Evolutionary conservation across 2,888 invertebrate species (phyloP).

Genomic region (Bombylius discolor): DNA sequence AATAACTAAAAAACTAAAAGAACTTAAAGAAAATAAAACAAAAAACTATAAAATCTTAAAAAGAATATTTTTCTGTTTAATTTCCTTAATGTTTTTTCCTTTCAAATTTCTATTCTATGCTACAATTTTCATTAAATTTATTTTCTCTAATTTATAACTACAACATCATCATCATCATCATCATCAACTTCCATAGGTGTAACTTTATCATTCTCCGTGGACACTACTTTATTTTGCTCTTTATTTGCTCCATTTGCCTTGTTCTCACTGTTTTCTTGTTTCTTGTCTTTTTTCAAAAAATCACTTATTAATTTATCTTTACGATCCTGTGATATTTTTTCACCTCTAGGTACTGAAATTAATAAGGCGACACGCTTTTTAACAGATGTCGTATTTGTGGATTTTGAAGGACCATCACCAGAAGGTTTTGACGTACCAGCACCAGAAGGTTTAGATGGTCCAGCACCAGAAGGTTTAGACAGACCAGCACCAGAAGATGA

Average conservation of each 20-base stretch:
- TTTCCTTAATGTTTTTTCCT: too few relatives aligned
- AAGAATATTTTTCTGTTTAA: too few relatives aligned
- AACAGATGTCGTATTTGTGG: not conserved
- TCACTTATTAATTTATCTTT: constrained; percentile 38
- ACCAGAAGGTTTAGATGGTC: not conserved
- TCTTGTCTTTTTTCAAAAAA: constrained; percentile 30
- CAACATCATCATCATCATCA: too few relatives aligned
- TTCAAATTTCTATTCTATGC: too few relatives aligned
- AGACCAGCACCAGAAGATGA: too few relatives aligned
- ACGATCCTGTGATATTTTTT: constrained; percentile 24
- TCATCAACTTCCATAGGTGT: constrained; percentile 1
- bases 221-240: too few relatives aligned
- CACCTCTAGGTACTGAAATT: constrained; percentile 30
- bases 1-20: too few relatives aligned
- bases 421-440: not conserved
- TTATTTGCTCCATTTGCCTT: not conserved
- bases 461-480: not conserved
- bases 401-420: not conserved
- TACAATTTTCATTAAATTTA: too few relatives aligned
- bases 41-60: too few relatives aligned
- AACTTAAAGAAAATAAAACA: too few relatives aligned
- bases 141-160: too few relatives aligned
- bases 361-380: constrained; percentile 34
- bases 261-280: not conserved
- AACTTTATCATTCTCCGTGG: not conserved